Base-by-base conservation (phyloP, 1,140 invertebrate genomes). In the Lordiphosa clarofinis region DNA sequence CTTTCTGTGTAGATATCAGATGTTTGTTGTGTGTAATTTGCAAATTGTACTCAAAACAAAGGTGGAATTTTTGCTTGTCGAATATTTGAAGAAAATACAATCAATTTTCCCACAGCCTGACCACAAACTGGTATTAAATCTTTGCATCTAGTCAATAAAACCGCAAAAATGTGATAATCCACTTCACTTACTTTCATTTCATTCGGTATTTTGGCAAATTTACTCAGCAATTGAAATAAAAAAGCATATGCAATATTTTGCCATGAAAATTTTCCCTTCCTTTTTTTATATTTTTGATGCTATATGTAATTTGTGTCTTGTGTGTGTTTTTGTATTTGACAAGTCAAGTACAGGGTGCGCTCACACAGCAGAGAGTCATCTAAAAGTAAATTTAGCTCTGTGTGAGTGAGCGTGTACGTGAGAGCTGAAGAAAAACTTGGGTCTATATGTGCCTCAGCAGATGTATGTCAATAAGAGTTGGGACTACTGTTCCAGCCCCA, bases 381-480 rank as follows among this genome's bases (percentile, higher is more conserved):
- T 52, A 47, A 66, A 52, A 53, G 52, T 60, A 58, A 78, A 57
- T 55, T 58, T 72, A 40, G 31, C 24, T 56, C 38, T 36, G 42
- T 28, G 37, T 47, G 55, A 42, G 40, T 46, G 10, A 44, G 19
- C 2, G 37, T 61, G 43, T 56, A 3, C 2, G 37, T 61, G 43
- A 54, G 49, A 42, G 60, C 49, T 31, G 43, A 61, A 44, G 15
- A 56, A 58, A 40, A 59, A 43, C 31, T 56, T 36, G 47, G 43
- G 28, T 56, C 60, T 44, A 48, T 44, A n/a, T 57, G 52, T 59
- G 44, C 52, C 44, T 39, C 50, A 54, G 61, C 42, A 61, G 59
- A 60, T 73, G 73, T 78, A 53, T 76, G 73, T 78, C 73, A 78
- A 78, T 64, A 68, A 36, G 65, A 58, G 59, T 40, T 44, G 71